Percentiles rank a stretch among this genome's conserved stretches.
These are phyloP conservation scores for Echinops telfairi DNA, from an alignment of 2,113 vertebrate genomes.

Conservation along the genomic window DNA sequence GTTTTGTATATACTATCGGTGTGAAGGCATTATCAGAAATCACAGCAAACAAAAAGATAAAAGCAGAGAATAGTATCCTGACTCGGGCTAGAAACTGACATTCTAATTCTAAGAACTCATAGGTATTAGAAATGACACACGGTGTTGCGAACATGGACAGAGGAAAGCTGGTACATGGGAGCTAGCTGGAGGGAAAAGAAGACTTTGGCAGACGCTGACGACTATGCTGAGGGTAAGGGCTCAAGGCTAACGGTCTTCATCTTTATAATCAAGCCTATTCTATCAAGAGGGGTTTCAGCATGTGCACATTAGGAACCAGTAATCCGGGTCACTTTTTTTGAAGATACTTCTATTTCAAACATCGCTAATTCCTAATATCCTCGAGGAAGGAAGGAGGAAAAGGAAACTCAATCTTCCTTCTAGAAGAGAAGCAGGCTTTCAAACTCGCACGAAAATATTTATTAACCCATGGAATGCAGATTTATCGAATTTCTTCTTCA, in stretches of 20 bases:
- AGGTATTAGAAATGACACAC: too few relatives aligned
- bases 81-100: too few relatives aligned
- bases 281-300: background rate
- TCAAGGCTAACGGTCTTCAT: background rate
- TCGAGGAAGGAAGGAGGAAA: background rate
- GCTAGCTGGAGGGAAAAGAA: background rate
- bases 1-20: background rate
- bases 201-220: background rate
- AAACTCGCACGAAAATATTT: background rate
- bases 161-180: rapidly evolving
- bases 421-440: background rate
- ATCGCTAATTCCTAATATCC: rapidly evolving
- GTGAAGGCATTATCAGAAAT: background rate
- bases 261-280: background rate
- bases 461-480: background rate
- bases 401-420: background rate
- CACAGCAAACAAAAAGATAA: background rate
- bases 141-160: background rate
- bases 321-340: background rate
- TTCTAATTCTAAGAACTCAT: background rate
- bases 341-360: background rate
- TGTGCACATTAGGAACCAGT: too few relatives aligned
- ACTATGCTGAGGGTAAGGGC: background rate
- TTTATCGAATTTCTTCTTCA: rapidly evolving
- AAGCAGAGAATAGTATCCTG: background rate